phyloP scores from a whole-genome alignment of 2,113 vertebrate species.

The Myotis brandtii region DNA sequence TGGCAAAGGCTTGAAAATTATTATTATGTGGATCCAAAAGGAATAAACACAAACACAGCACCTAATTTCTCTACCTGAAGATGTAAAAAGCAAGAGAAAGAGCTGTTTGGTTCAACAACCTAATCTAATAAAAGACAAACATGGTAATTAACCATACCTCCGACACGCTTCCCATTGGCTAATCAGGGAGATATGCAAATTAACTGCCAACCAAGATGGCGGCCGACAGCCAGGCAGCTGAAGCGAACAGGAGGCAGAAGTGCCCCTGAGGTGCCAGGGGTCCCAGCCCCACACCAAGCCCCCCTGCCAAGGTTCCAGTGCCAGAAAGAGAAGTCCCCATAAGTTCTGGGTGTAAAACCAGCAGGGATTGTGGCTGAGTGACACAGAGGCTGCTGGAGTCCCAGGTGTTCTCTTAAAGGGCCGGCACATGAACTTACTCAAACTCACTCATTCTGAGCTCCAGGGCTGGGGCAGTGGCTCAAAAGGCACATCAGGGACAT shows the following conservation, averaged over 20 bases:
- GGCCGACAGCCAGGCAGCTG: too few species aligned
- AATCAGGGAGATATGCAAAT: too few species aligned
- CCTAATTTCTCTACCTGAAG: slow-evolving; percentile 47
- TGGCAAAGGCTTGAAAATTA: slow-evolving; percentile 66
- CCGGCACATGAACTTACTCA: background rate
- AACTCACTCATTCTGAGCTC: background rate
- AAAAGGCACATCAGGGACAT: background rate
- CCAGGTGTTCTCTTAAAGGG: background rate
- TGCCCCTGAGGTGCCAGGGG: background rate
- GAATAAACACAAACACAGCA: slow-evolving; percentile 11
- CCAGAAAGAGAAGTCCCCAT: background rate
- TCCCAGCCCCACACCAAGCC: background rate
- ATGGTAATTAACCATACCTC: too few species aligned
- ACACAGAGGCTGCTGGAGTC: background rate
- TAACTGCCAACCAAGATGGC: too few species aligned
- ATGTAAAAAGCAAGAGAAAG: background rate
- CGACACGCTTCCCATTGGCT: too few species aligned
- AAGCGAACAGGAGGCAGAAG: background rate
- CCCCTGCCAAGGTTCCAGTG: background rate
- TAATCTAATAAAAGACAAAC: too few species aligned
- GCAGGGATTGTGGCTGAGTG: background rate
- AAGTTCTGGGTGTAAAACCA: background rate
- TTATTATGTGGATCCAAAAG: slow-evolving; percentile 10
- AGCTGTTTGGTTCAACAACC: background rate
- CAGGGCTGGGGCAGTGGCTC: background rate